Evolutionary conservation across 2,888 invertebrate genomes (phyloP).

Genomic region (Bellardia bayeri): DNA sequence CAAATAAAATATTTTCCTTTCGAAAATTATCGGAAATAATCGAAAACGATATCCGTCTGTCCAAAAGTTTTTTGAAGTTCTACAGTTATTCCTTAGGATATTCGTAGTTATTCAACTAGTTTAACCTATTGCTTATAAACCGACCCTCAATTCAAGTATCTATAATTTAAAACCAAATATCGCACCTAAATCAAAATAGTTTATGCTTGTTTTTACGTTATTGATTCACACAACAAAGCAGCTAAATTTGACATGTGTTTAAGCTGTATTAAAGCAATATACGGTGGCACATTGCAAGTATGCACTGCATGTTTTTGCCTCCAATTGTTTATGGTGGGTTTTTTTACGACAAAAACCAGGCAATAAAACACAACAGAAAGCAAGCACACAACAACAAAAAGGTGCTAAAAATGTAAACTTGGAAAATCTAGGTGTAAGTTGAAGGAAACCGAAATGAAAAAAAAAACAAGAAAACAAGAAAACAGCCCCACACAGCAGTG

Average conservation of each 20-base stretch:
- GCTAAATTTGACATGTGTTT: constrained; percentile 24
- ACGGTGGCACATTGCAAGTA: constrained; percentile 1
- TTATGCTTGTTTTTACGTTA: not conserved
- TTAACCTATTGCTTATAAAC: not conserved
- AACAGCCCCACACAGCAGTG: not conserved
- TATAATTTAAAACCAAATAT: not conserved
- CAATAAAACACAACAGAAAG: too few species aligned
- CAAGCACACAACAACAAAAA: constrained; percentile 11
- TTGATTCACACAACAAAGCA: not conserved
- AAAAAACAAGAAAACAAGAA: constrained; percentile 35
- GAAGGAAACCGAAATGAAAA: constrained; percentile 35
- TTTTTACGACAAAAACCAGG: constrained; percentile 5
- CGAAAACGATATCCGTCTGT: too few species aligned
- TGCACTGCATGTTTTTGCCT: not conserved
- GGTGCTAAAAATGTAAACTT: constrained; percentile 46
- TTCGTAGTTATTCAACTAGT: too few species aligned
- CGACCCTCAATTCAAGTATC: not conserved
- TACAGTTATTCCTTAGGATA: too few species aligned
- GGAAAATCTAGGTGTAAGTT: constrained; percentile 50
- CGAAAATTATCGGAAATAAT: too few species aligned
- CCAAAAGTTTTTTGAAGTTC: too few species aligned
- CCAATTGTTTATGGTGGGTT: constrained; percentile 44
- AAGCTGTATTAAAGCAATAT: constrained; percentile 1
- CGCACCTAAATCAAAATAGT: not conserved
- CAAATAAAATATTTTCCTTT: too few species aligned